Evolutionary conservation across 2,888 invertebrate genomes (phyloP).

Genomic region (Bembecia ichneumoniformis): DNA sequence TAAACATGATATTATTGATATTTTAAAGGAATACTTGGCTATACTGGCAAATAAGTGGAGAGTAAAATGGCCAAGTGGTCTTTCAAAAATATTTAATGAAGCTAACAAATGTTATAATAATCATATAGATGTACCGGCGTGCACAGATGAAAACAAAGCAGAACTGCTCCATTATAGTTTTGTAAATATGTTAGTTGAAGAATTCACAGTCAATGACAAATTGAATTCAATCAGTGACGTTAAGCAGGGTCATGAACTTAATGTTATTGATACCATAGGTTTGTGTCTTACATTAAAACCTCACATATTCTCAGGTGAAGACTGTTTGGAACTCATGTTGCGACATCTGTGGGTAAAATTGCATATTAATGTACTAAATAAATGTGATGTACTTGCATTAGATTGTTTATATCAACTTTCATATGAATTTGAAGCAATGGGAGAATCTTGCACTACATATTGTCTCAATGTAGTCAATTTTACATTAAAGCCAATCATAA

Average conservation of each 20-base stretch:
- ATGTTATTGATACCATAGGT: conserved; percentile 49
- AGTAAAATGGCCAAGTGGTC: conserved; percentile 75
- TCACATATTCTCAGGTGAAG: conserved; percentile 38
- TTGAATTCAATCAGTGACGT: conserved; percentile 28
- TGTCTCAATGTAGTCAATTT: conserved; percentile 47
- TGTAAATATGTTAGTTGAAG: conserved; percentile 54
- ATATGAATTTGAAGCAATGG: conserved; percentile 60
- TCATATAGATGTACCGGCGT: conserved; percentile 55
- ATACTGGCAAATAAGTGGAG: conserved; percentile 75
- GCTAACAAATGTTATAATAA: conserved; percentile 71
- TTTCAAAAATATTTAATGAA: conserved; percentile 72
- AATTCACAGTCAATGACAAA: conserved; percentile 51
- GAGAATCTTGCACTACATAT: conserved; percentile 41
- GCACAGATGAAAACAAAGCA: conserved; percentile 39
- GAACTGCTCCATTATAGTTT: conserved; percentile 43
- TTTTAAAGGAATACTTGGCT: conserved; percentile 73
- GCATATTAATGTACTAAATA: conserved; percentile 52
- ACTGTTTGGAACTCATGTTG: conserved; percentile 46
- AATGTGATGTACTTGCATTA: conserved; percentile 50
- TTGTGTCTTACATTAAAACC: conserved; percentile 46
- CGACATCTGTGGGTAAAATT: conserved; percentile 58
- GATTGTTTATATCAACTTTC: conserved; percentile 55
- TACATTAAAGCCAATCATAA: conserved; percentile 47
- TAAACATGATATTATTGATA: conserved; percentile 70
- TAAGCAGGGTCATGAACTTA: conserved; percentile 32